These are phyloP conservation scores for Paedocypris sp. DNA, from an alignment of 2,113 vertebrate genomes.

Conservation along the genomic window DNA sequence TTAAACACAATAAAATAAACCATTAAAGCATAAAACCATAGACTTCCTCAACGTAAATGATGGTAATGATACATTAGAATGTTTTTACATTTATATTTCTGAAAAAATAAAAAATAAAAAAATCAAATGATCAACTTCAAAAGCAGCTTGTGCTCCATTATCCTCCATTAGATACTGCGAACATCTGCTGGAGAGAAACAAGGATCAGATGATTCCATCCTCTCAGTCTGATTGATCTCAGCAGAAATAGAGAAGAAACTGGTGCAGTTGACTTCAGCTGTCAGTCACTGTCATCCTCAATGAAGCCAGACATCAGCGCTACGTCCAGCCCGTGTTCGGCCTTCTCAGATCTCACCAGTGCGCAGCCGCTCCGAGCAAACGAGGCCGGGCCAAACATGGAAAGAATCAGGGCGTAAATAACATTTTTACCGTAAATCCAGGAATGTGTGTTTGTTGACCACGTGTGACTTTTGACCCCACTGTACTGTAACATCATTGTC, in stretches of 20 bases:
- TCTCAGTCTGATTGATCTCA: not conserved
- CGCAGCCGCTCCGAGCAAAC: not conserved
- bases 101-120: too few species aligned
- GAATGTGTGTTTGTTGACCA: not conserved
- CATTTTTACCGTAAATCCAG: not conserved
- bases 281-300: not conserved
- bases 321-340: not conserved
- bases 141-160: too few species aligned
- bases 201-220: not conserved
- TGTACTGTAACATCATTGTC: too few species aligned
- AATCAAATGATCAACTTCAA: too few species aligned
- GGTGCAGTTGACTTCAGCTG: not conserved
- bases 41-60: too few species aligned
- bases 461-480: not conserved
- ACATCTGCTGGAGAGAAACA: too few species aligned
- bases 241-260: not conserved
- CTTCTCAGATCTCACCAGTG: not conserved
- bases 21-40: too few species aligned
- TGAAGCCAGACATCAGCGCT: not conserved
- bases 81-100: too few species aligned
- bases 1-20: too few species aligned
- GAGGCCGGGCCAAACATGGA: not conserved
- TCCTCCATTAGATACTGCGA: too few species aligned
- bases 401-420: not conserved
- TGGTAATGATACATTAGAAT: too few species aligned